Evolutionary conservation across 1,140 invertebrate species (phyloP), one percentile per base, ranked within the genome.

Genomic region (Bradysia coprophila): DNA sequence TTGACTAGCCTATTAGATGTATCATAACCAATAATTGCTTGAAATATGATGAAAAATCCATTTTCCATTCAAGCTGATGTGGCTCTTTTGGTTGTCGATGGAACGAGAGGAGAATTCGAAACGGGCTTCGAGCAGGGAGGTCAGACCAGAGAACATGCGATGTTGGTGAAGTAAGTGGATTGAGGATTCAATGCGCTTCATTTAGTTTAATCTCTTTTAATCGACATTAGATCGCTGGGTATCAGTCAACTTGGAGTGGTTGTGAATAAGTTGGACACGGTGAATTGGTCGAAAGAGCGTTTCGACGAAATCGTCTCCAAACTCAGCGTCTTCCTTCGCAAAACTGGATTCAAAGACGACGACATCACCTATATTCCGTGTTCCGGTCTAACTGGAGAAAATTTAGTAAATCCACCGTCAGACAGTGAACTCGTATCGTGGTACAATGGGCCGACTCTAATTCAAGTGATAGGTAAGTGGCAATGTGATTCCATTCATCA

Each of bases 41-140:
- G n/a, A n/a, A n/a, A n/a, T n/a, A n/a, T n/a, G n/a, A n/a, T n/a
- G n/a, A n/a, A n/a, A n/a, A n/a, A n/a, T n/a, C n/a, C n/a, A n/a
- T n/a, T n/a, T n/a, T n/a, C n/a, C n/a, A n/a, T n/a, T n/a, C n/a
- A n/a, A n/a, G 94, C 95, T 21, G 95, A 99, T 69, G 92, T 92
- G 6, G 92, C 91, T 22, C 66, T 98, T 31, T 65, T 98, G 13
- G 95, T 98, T 1, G 85, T 98, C 1, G 93, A 98, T 72, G 87
- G 93, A 9, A 86, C 82, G 1, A 73, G 78, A 54, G 95, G 95
- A 15, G 95, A 98, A 67, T 99, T 99, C 67, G 95, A 98, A 66
- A 94, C 92, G 40, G 95, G 95, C 4, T 98, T 98, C 64, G 92
- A 97, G 52, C 75, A 80, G 46, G 94, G 94, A 13, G 95, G 95